phyloP scores from a whole-genome alignment of 2,797 vertebrate species.

The Channallabes apus region DNA sequence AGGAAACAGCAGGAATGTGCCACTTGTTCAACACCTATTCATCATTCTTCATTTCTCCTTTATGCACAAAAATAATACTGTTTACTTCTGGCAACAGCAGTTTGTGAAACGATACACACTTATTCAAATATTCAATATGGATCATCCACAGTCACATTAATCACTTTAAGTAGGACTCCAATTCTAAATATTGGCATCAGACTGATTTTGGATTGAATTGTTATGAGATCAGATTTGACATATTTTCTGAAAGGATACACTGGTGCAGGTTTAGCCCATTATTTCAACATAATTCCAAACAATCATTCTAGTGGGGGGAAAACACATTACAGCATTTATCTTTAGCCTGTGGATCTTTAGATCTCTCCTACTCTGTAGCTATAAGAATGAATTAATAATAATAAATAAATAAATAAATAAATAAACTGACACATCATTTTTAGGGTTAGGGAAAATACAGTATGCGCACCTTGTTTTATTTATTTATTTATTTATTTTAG shows the following conservation, averaged over 20 bases:
- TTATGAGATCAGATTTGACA: background rate
- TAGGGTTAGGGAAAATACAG: background rate
- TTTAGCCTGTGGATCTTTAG: background rate
- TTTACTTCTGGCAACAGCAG: background rate
- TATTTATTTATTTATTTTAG: background rate
- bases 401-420: background rate
- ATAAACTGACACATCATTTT: background rate
- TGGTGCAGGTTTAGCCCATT: background rate
- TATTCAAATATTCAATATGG: constrained; percentile 4
- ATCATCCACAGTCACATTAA: background rate
- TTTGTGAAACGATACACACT: background rate
- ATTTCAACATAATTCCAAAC: background rate
- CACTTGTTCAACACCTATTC: constrained; percentile 21
- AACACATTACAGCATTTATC: background rate
- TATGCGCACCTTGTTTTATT: background rate
- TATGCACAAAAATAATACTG: constrained; percentile 1
- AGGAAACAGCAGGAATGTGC: constrained; percentile 14
- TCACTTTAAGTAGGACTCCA: constrained; percentile 1
- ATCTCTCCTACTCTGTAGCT: background rate
- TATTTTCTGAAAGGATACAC: background rate
- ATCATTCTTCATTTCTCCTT: constrained; percentile 5
- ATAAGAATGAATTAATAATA: background rate
- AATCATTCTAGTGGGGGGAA: background rate
- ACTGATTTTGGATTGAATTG: background rate
- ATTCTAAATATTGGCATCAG: background rate